Conservation (phyloP, 2,797 vertebrate species). For the Sebastes cheni region DNA sequence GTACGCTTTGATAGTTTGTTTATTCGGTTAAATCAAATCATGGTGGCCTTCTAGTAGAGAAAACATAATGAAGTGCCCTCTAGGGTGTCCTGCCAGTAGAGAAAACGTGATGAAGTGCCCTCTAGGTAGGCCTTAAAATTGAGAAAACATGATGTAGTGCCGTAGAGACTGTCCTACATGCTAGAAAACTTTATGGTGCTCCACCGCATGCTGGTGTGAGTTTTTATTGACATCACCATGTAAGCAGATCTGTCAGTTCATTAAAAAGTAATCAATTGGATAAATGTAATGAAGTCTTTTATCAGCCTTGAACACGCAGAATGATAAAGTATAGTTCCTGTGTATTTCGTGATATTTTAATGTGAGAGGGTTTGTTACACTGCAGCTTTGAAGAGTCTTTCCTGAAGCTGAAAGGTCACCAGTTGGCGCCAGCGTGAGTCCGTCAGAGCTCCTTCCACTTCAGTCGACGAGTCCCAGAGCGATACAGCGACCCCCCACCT, state of each 20-base stretch:
- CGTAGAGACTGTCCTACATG: too few species aligned
- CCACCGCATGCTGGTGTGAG: fast-evolving
- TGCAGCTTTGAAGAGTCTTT: neutral
- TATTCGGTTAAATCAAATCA: too few species aligned
- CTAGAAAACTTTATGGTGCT: too few species aligned
- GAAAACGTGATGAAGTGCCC: too few species aligned
- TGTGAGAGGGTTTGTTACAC: neutral
- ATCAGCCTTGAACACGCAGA: neutral
- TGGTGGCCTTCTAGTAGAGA: too few species aligned
- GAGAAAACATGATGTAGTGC: too few species aligned
- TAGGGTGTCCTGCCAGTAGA: fast-evolving
- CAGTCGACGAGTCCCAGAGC: slow-evolving; percentile 4
- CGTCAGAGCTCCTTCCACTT: neutral
- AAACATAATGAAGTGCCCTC: fast-evolving
- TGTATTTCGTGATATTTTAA: neutral
- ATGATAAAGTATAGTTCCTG: neutral
- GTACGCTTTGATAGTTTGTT: too few species aligned
- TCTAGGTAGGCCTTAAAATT: too few species aligned
- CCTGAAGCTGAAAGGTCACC: slow-evolving; percentile 24
- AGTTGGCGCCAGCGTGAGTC: neutral
- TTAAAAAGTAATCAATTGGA: neutral
- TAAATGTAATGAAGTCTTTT: neutral
- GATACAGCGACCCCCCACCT: neutral
- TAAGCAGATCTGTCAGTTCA: neutral
- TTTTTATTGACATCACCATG: neutral